Evolutionary conservation across 2,113 vertebrate genomes (phyloP).

Genomic region (Dasyprocta punctata): DNA sequence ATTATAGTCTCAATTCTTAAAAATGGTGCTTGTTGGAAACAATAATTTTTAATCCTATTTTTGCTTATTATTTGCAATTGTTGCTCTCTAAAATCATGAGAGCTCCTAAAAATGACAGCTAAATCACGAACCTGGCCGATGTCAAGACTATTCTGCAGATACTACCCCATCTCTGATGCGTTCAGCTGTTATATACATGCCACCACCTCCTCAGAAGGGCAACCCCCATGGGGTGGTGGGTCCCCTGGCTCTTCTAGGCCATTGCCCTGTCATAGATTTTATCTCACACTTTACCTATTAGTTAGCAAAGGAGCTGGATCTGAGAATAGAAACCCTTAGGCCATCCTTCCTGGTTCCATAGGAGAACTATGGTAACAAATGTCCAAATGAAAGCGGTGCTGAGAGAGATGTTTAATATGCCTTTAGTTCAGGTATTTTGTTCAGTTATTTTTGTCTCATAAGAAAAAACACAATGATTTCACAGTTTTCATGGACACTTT

Average conservation of each 20-base stretch:
- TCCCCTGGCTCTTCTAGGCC: not conserved
- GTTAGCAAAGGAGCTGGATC: not conserved
- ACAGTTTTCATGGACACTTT: not conserved
- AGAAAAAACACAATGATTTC: not conserved
- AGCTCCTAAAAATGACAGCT: not conserved
- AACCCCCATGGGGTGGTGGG: too few relatives aligned
- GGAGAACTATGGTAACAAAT: not conserved
- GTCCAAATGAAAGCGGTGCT: not conserved
- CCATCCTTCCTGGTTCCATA: not conserved
- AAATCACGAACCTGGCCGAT: not conserved
- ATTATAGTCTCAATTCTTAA: not conserved
- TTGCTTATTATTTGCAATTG: not conserved
- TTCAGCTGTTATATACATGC: not conserved
- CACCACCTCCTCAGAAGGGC: too few relatives aligned
- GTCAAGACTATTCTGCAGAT: not conserved
- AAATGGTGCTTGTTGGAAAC: not conserved
- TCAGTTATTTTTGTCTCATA: slow-evolving; percentile 10
- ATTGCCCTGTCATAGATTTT: not conserved
- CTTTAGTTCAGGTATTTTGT: not conserved
- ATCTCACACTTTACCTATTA: not conserved
- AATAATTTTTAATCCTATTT: not conserved
- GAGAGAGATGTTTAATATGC: not conserved
- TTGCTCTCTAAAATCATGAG: not conserved
- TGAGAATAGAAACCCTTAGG: not conserved
- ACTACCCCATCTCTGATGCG: not conserved